phyloP scores from a whole-genome alignment of 1,140 invertebrate species.

The Heliconius himera region DNA sequence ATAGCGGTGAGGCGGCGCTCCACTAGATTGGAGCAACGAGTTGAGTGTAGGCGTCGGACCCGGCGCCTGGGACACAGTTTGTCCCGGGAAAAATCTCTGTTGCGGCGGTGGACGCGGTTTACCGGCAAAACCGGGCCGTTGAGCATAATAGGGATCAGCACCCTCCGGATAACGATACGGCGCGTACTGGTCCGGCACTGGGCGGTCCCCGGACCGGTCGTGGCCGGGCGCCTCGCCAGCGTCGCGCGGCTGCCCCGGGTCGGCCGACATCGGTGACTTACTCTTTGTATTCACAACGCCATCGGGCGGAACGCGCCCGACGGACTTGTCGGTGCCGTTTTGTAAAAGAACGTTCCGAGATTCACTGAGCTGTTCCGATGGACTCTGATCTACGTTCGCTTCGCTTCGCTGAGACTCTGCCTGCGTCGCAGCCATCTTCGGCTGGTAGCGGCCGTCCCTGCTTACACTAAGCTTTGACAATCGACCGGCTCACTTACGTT shows the following conservation, averaged over 20 bases:
- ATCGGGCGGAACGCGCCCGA: conserved; percentile 78
- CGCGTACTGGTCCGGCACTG: conserved; percentile 69
- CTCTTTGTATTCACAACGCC: conserved; percentile 80
- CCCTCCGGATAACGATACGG: conserved; percentile 75
- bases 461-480: conserved; percentile 81
- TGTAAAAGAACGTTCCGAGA: conserved; percentile 83
- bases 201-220: conserved; percentile 69
- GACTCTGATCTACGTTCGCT: conserved; percentile 83
- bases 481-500: conserved; percentile 81
- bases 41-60: conserved; percentile 95
- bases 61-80: conserved; percentile 87
- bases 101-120: conserved; percentile 75
- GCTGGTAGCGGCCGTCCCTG: conserved; percentile 80
- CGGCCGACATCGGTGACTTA: conserved; percentile 78
- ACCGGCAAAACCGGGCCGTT: conserved; percentile 73
- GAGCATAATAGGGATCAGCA: conserved; percentile 71
- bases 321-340: conserved; percentile 82
- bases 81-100: conserved; percentile 84
- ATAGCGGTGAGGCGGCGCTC: conserved; percentile 84
- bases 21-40: conserved; percentile 92
- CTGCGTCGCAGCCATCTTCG: conserved; percentile 86
- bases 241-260: conserved; percentile 72
- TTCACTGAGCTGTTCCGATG: conserved; percentile 83
- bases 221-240: conserved; percentile 71
- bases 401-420: conserved; percentile 84